Percentiles rank a stretch among this genome's conserved stretches.
phyloP scores from a whole-genome alignment of 2,888 invertebrate genomes.

The Chironomus riparius region DNA sequence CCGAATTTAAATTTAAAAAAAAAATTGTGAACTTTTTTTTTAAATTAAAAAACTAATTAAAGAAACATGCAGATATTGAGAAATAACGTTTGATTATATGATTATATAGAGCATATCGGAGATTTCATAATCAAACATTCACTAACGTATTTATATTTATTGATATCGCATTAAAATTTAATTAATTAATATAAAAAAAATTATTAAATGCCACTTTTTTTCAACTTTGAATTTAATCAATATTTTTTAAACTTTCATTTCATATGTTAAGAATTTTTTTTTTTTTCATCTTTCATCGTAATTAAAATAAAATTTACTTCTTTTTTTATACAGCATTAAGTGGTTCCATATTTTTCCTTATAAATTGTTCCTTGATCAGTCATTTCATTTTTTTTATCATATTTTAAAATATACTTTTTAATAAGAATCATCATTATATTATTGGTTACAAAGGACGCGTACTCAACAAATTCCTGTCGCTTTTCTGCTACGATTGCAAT shows the following conservation, averaged over 20 bases:
- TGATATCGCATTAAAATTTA: not conserved
- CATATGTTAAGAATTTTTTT: not conserved
- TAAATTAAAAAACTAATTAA: too few species aligned
- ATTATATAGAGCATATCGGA: not conserved
- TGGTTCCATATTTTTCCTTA: not conserved
- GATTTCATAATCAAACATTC: not conserved
- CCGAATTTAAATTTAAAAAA: not conserved
- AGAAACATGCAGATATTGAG: too few species aligned
- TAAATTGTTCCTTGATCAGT: slow-evolving; percentile 8
- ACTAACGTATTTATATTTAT: not conserved
- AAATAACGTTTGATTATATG: not conserved
- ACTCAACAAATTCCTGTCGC: not conserved
- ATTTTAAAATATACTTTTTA: not conserved
- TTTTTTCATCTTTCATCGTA: not conserved
- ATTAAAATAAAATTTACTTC: not conserved
- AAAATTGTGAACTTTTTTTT: not conserved
- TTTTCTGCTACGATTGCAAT: not conserved
- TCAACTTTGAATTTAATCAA: not conserved
- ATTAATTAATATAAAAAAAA: not conserved
- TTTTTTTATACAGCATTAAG: not conserved
- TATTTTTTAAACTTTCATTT: not conserved
- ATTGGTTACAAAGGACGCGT: slow-evolving; percentile 1
- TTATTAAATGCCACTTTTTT: slow-evolving; percentile 5
- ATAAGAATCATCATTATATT: not conserved
- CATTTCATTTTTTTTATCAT: not conserved